Evolutionary conservation across 64 coral and sea anemone genomes (phyloP), one percentile per base, ranked within the genome.

Genomic region (Montipora foliosa): DNA sequence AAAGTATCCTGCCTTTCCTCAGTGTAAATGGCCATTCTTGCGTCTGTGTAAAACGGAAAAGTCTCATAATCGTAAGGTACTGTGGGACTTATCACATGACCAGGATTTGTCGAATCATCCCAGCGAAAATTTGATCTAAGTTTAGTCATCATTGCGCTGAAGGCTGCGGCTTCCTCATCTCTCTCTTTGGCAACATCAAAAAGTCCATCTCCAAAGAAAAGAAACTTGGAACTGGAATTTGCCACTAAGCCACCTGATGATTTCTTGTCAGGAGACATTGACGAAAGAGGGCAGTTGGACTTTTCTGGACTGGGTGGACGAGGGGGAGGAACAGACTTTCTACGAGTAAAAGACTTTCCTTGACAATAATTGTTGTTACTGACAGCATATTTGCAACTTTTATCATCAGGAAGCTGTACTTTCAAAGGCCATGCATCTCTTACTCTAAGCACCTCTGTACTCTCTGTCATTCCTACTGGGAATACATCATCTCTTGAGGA

Each of bases 111-210:
- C 2, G 16, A 59, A 45, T 94, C 92, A 14, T 99, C 66, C 68
- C 92, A 91, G 61, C 49, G 89, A 64, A 99, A 94, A 60, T 92
- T 77, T 55, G 67, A 87, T 76, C 98, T 86, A n/a, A 99, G 75
- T 73, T 92, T 62, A 29, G 92, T 88, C 69, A 99, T 89, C 86
- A 92, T 85, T 52, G 47, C 80, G 64, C 95, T 93, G 88, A 99
- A 99, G 13, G 95, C 98, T 89, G 89, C 55, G 68, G 94, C 98
- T 76, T 99, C 98, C 15, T 94, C 95, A 70, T 99, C 92, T 70
- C 98, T 82, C 59, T 96, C 98, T 66, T 96, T 96, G 22, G 95
- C 95, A 81, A 99, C 89, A 81, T 99, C 98, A 93, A 96, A 99
- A 10, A 99, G 59, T 4, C 98, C 98, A 76, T 93, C 98, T 29